Base-by-base conservation (phyloP, 2,888 invertebrate species). In the Leucoptera coffeella region DNA sequence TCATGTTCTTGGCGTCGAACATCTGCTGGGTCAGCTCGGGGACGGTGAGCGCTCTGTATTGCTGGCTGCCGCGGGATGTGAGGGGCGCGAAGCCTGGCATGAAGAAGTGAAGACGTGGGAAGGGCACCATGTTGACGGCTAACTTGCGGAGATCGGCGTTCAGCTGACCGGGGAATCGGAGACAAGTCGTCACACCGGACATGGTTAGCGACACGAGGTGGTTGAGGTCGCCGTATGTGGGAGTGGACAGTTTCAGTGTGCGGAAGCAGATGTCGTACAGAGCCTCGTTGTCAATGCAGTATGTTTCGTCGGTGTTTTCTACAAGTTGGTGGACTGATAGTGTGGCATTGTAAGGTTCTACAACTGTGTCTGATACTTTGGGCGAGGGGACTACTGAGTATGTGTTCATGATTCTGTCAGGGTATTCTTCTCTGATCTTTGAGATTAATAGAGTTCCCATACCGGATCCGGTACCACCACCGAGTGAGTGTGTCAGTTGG, bases 1-100 rank as follows among this genome's bases (percentile, higher is more conserved):
- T 93, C 92, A 92, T 93, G 73, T 93, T 93, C 73, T 91, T 92
- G 35, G 92, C 88, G 61, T 93, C 92, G 64, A 93, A 94, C 87
- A 88, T 88, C 57, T 88, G 88, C 42, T 87, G 80, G 1, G 92
- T 92, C 31, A 94, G 75, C 57, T 94, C 93, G 8, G 92, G 91
- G 2, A 94, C 93, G 24, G 91, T 88, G 27, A 91, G 73, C 23
- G 92, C 85, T 46, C 91, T 77, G 75, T 93, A 93, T 47, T 90
- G 89, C 54, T 92, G 91, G 43, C 85, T 86, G 37, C 88, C 91
- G 42, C 91, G 80, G 1, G 85, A 88, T 13, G 92, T 93, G 15
- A 95, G 73, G 0, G 94, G 94, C 2, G 94, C 94, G 65, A 95
- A 95, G 9, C 93, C 93, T 25, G 92, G 90, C 87, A 93, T 92